Base-by-base conservation (phyloP, 2,888 invertebrate genomes). In the Cotesia congregata region DNA sequence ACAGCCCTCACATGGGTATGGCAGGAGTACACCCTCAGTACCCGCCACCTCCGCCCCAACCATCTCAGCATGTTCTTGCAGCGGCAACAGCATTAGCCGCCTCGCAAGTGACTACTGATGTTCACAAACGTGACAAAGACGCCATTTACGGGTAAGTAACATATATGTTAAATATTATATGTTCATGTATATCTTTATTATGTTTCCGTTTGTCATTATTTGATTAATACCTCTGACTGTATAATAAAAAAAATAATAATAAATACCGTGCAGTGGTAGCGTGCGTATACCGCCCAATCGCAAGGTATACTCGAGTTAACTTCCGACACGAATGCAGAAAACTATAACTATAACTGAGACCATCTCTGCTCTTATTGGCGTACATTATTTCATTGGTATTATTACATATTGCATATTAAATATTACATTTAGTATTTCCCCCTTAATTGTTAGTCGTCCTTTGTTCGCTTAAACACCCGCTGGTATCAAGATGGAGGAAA, bases 111-210 rank as follows among this genome's bases (percentile, higher is more conserved):
- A 96, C 97, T 87, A 96, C 97, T 87, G 96, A 97, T 91, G 97
- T 97, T 87, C 97, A 97, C 92, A 98, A 98, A 92, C 93, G 98
- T 90, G 98, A 98, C 93, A 98, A 98, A 93, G 98, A 98, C 93
- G 97, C 98, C 90, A 98, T 98, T 90, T 98, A 98, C 92, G 97
- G 98, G 98, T 98, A 93, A 96, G 97, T 93, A 72, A 72, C 75
- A 77, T 70, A 74, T 69, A 50, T 50, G 12, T 30, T 30, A 30
- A 30, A 30, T 30, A 30, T 30, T 30, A 30, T 30, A 30, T 30
- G 2, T 30, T 12, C 50, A 50, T 12, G 4, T 50, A 50, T 50
- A 50, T 12, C 9, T 50, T 50, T 79, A 78, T 79, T 64, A 76
- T 72, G 72, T 74, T 79, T 80, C 79, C 79, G 78, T 69, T 50